Evolutionary conservation across 2,888 invertebrate species (phyloP).

Genomic region (Andrena marginata): DNA sequence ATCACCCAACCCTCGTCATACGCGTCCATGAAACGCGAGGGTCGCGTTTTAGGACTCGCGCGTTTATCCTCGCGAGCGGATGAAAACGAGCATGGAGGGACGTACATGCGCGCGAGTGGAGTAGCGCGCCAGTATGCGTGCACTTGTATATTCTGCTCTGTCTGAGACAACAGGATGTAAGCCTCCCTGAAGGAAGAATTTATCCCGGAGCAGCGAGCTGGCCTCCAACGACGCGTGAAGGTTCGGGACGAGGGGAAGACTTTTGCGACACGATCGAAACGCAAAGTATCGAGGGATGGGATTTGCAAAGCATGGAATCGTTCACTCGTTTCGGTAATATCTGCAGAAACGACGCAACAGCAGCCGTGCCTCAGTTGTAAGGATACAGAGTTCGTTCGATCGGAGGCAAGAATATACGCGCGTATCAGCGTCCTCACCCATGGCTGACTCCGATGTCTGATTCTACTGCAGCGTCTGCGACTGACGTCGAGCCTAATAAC

Average conservation of each 20-base stretch:
- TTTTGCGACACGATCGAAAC: not conserved
- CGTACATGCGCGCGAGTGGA: not conserved
- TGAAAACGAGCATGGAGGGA: conserved; percentile 39
- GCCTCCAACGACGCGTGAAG: conserved; percentile 14
- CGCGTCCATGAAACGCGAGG: conserved; percentile 29
- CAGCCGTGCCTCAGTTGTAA: not conserved
- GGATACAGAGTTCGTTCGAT: not conserved
- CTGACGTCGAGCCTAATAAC: conserved; percentile 22
- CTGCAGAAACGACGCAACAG: not conserved
- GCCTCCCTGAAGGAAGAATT: conserved; percentile 23
- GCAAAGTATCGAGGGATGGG: not conserved
- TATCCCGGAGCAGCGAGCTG: not conserved
- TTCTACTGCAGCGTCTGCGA: conserved; percentile 18
- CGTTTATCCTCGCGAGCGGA: conserved; percentile 50
- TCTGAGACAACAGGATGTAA: conserved; percentile 8
- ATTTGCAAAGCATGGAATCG: conserved; percentile 15
- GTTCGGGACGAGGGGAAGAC: not conserved
- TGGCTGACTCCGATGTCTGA: conserved; percentile 26
- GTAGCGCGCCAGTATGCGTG: not conserved
- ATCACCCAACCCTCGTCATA: conserved; percentile 50
- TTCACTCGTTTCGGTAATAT: conserved; percentile 7
- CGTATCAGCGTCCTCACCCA: conserved; percentile 27
- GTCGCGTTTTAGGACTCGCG: conserved; percentile 38
- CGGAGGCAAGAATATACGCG: not conserved
- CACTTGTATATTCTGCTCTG: not conserved